Evolutionary conservation across 2,888 invertebrate genomes (phyloP).

Genomic region (Phyto melanocephala): DNA sequence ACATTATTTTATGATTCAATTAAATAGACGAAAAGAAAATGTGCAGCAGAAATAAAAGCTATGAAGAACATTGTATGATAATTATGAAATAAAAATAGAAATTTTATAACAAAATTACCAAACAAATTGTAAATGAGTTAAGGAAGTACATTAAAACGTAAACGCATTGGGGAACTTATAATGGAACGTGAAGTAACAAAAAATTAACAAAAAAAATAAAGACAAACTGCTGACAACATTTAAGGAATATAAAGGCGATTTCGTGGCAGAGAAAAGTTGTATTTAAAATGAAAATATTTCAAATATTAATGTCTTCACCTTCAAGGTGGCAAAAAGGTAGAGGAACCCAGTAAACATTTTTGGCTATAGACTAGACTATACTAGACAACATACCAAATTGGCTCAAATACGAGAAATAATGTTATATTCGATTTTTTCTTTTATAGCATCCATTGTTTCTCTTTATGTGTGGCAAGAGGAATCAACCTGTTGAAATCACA

Average conservation of each 20-base stretch:
- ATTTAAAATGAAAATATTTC: background rate
- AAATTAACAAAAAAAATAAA: background rate
- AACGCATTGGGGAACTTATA: background rate
- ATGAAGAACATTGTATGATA: background rate
- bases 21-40: conserved; percentile 1
- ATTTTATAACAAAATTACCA: background rate
- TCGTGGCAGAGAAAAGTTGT: background rate
- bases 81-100: background rate
- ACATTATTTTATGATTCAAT: conserved; percentile 47
- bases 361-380: too few species aligned
- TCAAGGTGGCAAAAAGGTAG: background rate
- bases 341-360: conserved; percentile 1
- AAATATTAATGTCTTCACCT: background rate
- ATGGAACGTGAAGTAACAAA: background rate
- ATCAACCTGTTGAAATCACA: too few species aligned
- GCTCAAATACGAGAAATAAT: too few species aligned
- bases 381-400: too few species aligned
- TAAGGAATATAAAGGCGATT: too few species aligned
- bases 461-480: too few species aligned
- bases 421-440: too few species aligned
- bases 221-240: background rate
- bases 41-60: background rate
- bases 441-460: too few species aligned
- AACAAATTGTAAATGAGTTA: conserved; percentile 35
- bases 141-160: background rate